Evolutionary conservation across 1,140 invertebrate genomes (phyloP).

Genomic region (Harpegnathos saltator): DNA sequence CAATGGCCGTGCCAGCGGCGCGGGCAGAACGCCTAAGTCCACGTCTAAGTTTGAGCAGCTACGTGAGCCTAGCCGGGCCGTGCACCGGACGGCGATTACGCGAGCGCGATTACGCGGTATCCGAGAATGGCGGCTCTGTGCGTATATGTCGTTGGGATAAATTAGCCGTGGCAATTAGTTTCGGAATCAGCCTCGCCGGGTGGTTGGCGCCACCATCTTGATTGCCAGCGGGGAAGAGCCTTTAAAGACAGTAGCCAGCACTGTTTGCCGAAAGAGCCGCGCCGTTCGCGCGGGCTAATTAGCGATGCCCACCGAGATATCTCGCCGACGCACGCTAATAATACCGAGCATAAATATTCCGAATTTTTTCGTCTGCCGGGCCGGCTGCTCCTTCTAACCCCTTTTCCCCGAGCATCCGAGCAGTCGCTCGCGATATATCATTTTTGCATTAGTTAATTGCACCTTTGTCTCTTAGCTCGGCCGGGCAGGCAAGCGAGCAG

Average conservation of each 20-base stretch:
- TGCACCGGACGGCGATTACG: constrained; percentile 58
- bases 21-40: constrained; percentile 27
- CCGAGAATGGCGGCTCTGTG: constrained; percentile 82
- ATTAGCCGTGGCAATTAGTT: constrained; percentile 86
- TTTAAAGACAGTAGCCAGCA: constrained; percentile 84
- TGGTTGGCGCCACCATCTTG: constrained; percentile 86
- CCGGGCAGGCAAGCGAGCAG: no score
- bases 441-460: constrained; percentile 56
- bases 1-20: neutral
- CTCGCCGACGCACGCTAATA: constrained; percentile 84
- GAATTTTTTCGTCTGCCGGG: constrained; percentile 82
- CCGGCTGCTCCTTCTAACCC: constrained; percentile 49
- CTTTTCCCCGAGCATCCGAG: constrained; percentile 19
- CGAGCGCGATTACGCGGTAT: constrained; percentile 77
- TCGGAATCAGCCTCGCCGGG: constrained; percentile 83
- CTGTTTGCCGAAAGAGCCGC: constrained; percentile 84
- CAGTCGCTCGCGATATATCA: constrained; percentile 45
- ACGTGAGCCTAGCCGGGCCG: neutral
- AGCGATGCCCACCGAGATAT: constrained; percentile 86
- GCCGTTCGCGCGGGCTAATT: constrained; percentile 84
- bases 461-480: constrained; percentile 27
- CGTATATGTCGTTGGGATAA: constrained; percentile 84
- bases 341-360: constrained; percentile 85
- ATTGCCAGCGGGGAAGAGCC: constrained; percentile 78
- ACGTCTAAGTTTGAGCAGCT: constrained; percentile 51